Evolutionary conservation across 2,888 invertebrate species (phyloP).

Genomic region (Entomobrya multifasciata): DNA sequence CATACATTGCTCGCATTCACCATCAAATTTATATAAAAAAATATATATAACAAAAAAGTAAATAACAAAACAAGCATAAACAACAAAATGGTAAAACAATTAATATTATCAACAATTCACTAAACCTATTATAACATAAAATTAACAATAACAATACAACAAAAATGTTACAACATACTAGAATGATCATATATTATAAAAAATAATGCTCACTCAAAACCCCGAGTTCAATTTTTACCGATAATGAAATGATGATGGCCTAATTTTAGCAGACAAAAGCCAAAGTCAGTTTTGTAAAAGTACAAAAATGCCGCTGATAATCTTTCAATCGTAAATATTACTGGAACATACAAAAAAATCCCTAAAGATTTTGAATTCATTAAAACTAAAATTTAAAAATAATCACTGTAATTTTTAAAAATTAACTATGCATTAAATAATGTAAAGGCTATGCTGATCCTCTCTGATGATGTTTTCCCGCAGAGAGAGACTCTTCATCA

Average conservation of each 20-base stretch:
- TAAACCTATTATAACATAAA: too few species aligned
- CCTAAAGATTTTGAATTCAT: constrained; percentile 8
- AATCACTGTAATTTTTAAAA: background rate
- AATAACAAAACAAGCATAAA: constrained; percentile 2
- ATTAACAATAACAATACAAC: background rate
- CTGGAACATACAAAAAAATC: background rate
- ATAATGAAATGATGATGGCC: too few species aligned
- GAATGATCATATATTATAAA: too few species aligned
- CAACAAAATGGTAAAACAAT: constrained; percentile 25
- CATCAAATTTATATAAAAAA: background rate
- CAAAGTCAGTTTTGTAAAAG: too few species aligned
- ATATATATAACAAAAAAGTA: background rate
- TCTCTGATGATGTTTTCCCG: constrained; percentile 6
- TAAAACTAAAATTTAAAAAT: background rate
- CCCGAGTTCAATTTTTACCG: too few species aligned
- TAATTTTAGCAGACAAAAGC: too few species aligned
- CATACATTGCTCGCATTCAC: background rate
- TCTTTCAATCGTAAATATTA: background rate
- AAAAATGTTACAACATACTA: background rate
- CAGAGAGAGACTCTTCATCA: constrained; percentile 42
- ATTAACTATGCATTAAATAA: constrained; percentile 32
- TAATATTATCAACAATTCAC: constrained; percentile 5
- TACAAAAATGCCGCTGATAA: too few species aligned
- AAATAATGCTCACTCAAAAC: too few species aligned
- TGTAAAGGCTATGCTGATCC: constrained; percentile 23